Conservation (phyloP, 1,140 invertebrate species). For the Panonychus citri region DNA sequence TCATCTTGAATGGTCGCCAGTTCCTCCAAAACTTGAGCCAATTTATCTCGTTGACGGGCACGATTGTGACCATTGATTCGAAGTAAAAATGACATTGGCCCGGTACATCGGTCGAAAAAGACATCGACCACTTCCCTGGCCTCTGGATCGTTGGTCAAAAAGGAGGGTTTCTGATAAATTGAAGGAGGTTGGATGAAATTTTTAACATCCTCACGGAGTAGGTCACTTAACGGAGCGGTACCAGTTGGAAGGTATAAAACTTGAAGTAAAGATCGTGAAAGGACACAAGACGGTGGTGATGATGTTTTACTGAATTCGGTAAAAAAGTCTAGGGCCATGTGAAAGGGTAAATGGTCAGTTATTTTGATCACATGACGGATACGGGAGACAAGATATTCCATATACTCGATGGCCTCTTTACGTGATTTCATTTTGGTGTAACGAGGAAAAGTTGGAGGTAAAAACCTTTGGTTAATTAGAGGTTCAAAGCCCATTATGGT, state of each 20-base stretch:
- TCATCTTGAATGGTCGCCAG: conserved; percentile 79
- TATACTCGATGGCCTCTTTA: conserved; percentile 54
- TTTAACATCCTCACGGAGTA: conserved; percentile 56
- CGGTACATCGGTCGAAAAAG: conserved; percentile 63
- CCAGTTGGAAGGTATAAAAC: conserved; percentile 42
- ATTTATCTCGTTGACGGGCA: conserved; percentile 74
- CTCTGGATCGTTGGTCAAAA: conserved; percentile 21
- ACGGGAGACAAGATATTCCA: conserved; percentile 51
- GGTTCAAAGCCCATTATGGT: conserved; percentile 66
- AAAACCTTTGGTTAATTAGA: conserved; percentile 70
- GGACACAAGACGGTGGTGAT: conserved; percentile 45
- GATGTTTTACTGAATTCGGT: conserved; percentile 62
- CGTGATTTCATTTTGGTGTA: conserved; percentile 77
- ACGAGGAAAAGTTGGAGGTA: conserved; percentile 90
- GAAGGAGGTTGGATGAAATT: conserved; percentile 65
- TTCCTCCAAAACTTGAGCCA: conserved; percentile 66
- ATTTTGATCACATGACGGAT: conserved; percentile 61
- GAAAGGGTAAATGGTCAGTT: conserved; percentile 48
- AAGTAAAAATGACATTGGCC: conserved; percentile 61
- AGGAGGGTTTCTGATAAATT: conserved; percentile 11
- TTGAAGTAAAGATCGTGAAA: conserved; percentile 76
- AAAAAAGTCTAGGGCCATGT: conserved; percentile 70
- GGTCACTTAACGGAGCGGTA: conserved; percentile 40
- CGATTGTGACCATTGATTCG: conserved; percentile 52
- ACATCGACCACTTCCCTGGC: conserved; percentile 64